phyloP scores from a whole-genome alignment of 2,797 vertebrate genomes.

The Tauraco hartlaubi region DNA sequence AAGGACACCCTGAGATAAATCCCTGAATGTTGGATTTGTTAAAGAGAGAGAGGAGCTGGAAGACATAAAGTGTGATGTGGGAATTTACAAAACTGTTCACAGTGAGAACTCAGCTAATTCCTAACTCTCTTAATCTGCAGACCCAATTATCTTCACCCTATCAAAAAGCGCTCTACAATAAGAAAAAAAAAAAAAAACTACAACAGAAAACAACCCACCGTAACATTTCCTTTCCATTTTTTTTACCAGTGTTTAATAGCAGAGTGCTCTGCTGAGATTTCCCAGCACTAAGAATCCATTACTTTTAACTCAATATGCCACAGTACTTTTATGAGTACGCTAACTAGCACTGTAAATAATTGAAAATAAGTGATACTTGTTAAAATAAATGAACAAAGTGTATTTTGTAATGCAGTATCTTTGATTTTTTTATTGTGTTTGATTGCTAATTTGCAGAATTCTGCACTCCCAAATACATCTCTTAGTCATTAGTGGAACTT shows the following conservation, averaged over 20 bases:
- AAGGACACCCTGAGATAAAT: constrained; percentile 18
- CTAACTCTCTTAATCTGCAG: constrained; percentile 28
- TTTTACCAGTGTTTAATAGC: constrained; percentile 39
- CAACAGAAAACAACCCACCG: neutral
- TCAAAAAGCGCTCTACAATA: constrained; percentile 23
- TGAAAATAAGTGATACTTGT: constrained; percentile 77
- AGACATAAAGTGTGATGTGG: neutral
- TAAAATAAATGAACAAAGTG: constrained; percentile 74
- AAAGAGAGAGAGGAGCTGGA: neutral
- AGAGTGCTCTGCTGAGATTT: constrained; percentile 44
- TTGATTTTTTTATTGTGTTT: constrained; percentile 69
- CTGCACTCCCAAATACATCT: constrained; percentile 47
- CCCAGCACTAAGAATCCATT: constrained; percentile 55
- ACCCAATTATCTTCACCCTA: constrained; percentile 34
- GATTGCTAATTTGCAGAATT: constrained; percentile 62
- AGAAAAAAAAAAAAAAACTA: neutral
- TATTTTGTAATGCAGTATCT: constrained; percentile 62
- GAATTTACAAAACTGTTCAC: constrained; percentile 29
- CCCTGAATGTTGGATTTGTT: neutral
- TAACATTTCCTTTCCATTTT: constrained; percentile 25
- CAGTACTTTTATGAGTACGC: constrained; percentile 46
- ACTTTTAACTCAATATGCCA: constrained; percentile 65
- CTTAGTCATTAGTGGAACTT: constrained; percentile 62
- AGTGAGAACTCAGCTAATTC: neutral
- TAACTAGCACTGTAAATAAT: constrained; percentile 75